A percentile compares a stretch with the other conserved stretches of the same genome.
These are phyloP conservation scores for Falco novaeseelandiae DNA, from an alignment of 2,797 vertebrate species.

Conservation along the genomic window DNA sequence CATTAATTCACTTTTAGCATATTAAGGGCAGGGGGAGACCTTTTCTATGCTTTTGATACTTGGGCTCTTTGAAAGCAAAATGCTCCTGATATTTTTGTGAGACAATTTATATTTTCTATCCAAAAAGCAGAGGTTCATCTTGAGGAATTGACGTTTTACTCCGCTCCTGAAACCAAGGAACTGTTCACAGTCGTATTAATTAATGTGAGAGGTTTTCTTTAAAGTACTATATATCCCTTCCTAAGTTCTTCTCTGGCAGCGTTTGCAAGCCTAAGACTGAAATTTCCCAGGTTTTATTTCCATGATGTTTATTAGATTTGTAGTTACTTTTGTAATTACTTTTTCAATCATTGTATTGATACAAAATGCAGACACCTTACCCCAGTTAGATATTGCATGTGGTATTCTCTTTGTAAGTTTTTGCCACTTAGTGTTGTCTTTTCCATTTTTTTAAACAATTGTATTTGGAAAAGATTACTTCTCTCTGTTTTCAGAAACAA, in stretches of 20 bases:
- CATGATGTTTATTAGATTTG: not conserved
- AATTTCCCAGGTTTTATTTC: not conserved
- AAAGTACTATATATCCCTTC: not conserved
- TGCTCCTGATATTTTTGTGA: not conserved
- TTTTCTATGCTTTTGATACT: not conserved
- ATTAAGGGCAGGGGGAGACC: not conserved
- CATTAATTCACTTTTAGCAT: not conserved
- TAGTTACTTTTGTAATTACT: not conserved
- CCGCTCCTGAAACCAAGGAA: not conserved
- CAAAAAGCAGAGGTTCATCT: not conserved
- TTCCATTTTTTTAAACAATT: not conserved
- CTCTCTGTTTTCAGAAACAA: not conserved
- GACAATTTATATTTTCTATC: not conserved
- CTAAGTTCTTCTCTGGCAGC: not conserved
- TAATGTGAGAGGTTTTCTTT: not conserved
- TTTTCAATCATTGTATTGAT: not conserved
- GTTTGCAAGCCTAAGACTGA: not conserved
- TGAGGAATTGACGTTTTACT: not conserved
- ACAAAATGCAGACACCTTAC: not conserved
- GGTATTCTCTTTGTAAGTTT: not conserved
- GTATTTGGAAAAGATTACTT: not conserved
- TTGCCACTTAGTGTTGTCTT: not conserved
- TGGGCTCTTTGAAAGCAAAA: not conserved
- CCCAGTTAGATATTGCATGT: not conserved
- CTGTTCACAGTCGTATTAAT: not conserved